Conservation (phyloP, 2,113 vertebrate genomes). For the Hypanus sabinus region DNA sequence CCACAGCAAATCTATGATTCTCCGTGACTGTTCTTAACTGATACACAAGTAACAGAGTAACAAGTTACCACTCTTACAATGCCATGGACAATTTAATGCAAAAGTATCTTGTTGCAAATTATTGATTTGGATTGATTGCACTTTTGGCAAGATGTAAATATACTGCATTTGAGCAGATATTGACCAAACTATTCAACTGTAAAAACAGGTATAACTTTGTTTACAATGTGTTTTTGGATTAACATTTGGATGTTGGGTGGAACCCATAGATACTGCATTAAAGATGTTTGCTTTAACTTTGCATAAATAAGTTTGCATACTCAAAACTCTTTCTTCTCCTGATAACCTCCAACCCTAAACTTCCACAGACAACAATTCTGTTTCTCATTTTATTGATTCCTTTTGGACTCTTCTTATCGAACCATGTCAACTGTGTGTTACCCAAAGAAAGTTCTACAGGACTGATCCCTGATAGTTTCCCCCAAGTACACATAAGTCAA, state of each 20-base stretch:
- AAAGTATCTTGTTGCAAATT: no score
- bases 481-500: no score
- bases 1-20: no score
- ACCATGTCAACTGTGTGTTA: no score
- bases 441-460: no score
- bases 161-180: neutral
- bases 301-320: neutral
- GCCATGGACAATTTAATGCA: no score
- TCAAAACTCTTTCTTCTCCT: neutral
- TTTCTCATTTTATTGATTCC: neutral
- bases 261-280: neutral
- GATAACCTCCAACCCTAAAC: neutral
- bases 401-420: no score
- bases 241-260: neutral
- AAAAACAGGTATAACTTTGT: neutral
- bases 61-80: no score
- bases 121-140: neutral
- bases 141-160: neutral
- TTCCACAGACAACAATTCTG: no score
- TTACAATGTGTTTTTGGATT: neutral
- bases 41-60: no score
- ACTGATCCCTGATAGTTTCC: no score
- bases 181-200: neutral
- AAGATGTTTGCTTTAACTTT: neutral
- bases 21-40: no score